phyloP scores from a whole-genome alignment of 2,113 vertebrate species.

The Mus musculus region GRCm39 chrX:164334501-164335000 shows the following conservation, averaged over 20 bases:
- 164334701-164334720: background rate
- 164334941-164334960: background rate
- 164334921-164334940: background rate
- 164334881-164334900: background rate
- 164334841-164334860: background rate
- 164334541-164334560: background rate
- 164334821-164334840: background rate
- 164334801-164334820: background rate
- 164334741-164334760: background rate
- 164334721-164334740: slow-evolving; percentile 26
- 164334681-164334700: background rate
- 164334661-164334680: slow-evolving; percentile 8
- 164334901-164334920: background rate
- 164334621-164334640: background rate
- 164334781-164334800: background rate
- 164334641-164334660: background rate
- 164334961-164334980: background rate
- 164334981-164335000: too few species aligned
- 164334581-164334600: background rate
- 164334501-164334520: background rate
- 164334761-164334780: background rate
- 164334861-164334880: background rate
- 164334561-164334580: background rate
- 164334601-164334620: background rate
- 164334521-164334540: background rate